Conservation (phyloP, 2,113 vertebrate species). For the Campylomormyrus numenius region DNA sequence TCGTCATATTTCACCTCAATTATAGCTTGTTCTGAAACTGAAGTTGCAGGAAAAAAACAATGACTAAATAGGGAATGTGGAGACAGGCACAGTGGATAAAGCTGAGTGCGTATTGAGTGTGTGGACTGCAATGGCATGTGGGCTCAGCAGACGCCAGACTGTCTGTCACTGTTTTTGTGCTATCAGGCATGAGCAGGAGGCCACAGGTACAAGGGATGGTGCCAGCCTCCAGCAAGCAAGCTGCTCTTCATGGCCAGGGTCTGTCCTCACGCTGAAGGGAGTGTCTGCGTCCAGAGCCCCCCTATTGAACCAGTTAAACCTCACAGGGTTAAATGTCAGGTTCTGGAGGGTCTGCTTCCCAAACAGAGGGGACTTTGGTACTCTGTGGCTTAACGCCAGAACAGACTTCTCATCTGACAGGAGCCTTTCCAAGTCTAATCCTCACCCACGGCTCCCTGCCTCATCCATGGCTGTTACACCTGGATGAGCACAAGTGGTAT, state of each 20-base stretch:
- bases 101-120: background rate
- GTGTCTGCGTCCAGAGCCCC: background rate
- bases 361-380: background rate
- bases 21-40: background rate
- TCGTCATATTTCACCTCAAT: background rate
- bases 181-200: background rate
- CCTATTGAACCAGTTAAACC: background rate
- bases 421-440: background rate
- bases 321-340: background rate
- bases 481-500: background rate
- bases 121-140: background rate
- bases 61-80: background rate
- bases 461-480: background rate
- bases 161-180: background rate
- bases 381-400: background rate
- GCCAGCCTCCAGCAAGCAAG: background rate
- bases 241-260: background rate
- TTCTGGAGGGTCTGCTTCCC: background rate
- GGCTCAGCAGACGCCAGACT: background rate
- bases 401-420: background rate
- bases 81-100: background rate
- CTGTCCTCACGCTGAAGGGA: background rate
- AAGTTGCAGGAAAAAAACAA: background rate
- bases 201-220: background rate
- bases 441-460: background rate